phyloP scores from a whole-genome alignment of 2,888 invertebrate species.

The Pimpla rufipes region DNA sequence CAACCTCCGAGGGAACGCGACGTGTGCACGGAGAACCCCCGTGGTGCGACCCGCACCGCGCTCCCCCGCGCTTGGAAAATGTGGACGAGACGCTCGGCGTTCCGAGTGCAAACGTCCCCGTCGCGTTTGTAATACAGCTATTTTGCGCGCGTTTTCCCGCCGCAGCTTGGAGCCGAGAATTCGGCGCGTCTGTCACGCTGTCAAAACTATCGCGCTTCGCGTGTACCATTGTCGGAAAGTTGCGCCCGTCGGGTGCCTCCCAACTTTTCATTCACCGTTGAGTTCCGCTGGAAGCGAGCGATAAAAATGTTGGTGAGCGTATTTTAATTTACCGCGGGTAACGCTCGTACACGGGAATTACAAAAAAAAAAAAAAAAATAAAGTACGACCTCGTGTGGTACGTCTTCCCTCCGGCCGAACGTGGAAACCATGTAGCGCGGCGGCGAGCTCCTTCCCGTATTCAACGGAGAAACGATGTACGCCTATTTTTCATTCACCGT shows the following conservation, averaged over 20 bases:
- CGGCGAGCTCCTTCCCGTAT: neutral
- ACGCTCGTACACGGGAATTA: conserved; percentile 6
- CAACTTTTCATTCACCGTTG: conserved; percentile 5
- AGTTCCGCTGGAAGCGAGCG: conserved; percentile 2
- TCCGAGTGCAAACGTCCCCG: conserved; percentile 49
- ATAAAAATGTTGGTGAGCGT: conserved; percentile 57
- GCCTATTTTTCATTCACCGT: conserved; percentile 58
- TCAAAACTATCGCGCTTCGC: neutral
- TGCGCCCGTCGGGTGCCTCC: neutral
- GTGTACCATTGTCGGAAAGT: conserved; percentile 6
- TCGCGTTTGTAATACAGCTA: conserved; percentile 57
- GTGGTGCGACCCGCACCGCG: neutral
- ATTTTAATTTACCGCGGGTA: conserved; percentile 49
- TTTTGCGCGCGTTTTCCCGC: conserved; percentile 43
- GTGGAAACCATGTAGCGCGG: neutral
- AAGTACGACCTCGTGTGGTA: neutral
- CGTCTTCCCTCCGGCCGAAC: neutral
- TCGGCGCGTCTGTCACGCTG: neutral
- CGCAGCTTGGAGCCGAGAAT: conserved; percentile 10
- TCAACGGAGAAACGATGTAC: conserved; percentile 40
- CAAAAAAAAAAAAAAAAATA: conserved; percentile 19
- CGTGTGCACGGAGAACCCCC: neutral
- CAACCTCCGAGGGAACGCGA: conserved; percentile 36
- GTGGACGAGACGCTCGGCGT: conserved; percentile 41
- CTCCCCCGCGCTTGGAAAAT: conserved; percentile 34